Conservation (phyloP, 2,113 vertebrate genomes). For the Falcunculus frontatus region DNA sequence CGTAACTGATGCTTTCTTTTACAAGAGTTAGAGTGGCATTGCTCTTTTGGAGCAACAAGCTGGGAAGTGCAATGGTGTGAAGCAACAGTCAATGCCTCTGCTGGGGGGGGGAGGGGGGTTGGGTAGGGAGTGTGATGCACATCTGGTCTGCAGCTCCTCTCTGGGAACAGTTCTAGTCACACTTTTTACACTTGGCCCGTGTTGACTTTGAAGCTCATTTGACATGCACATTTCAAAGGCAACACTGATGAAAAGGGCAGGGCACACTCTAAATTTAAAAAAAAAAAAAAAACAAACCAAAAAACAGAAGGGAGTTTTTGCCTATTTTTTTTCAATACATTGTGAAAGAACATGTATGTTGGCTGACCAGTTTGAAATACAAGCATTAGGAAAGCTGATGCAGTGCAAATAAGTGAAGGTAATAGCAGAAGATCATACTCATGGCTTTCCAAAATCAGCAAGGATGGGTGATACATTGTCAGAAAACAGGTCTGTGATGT, state of each 20-base stretch:
- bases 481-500: background rate
- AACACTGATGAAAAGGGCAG: background rate
- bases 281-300: background rate
- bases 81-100: background rate
- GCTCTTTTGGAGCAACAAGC: background rate
- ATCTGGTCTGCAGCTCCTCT: slow-evolving; percentile 36
- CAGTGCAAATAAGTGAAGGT: background rate
- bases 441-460: background rate
- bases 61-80: background rate
- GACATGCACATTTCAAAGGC: background rate
- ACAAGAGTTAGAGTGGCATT: background rate
- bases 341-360: background rate
- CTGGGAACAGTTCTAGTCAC: slow-evolving; percentile 1
- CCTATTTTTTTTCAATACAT: background rate
- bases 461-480: background rate
- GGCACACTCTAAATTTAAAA: background rate
- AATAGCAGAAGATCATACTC: background rate
- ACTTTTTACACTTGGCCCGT: background rate
- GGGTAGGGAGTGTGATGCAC: background rate
- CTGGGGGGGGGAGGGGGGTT: background rate
- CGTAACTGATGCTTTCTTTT: background rate
- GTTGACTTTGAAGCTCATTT: slow-evolving; percentile 14
- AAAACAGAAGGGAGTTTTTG: background rate
- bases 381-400: background rate
- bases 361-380: background rate